Conservation (phyloP, 2,113 vertebrate genomes). For the Passer domesticus region DNA sequence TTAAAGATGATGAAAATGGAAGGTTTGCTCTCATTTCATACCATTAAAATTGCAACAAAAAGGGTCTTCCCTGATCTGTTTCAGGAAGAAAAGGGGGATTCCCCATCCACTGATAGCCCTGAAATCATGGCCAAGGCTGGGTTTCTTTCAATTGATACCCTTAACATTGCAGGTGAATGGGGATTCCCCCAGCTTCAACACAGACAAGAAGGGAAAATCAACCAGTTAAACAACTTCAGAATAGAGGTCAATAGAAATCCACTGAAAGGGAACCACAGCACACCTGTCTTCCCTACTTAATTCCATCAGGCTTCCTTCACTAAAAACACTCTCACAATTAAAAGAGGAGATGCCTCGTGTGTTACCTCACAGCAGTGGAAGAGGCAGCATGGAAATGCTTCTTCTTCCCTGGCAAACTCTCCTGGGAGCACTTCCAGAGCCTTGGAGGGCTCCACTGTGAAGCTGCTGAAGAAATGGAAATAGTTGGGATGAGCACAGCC, state of each 20-base stretch:
- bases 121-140: too few relatives aligned
- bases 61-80: too few relatives aligned
- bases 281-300: neutral
- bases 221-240: neutral
- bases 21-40: too few relatives aligned
- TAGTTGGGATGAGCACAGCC: neutral
- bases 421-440: neutral
- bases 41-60: too few relatives aligned
- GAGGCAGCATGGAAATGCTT: neutral
- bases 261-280: neutral
- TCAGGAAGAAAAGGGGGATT: too few relatives aligned
- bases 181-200: neutral
- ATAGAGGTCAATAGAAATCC: neutral
- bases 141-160: too few relatives aligned
- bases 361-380: neutral
- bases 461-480: conserved; percentile 1
- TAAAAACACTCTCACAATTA: neutral
- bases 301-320: neutral
- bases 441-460: neutral
- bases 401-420: neutral
- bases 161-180: too few relatives aligned
- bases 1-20: too few relatives aligned
- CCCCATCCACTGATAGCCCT: too few relatives aligned
- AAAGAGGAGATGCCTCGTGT: neutral
- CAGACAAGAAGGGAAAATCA: too few relatives aligned